Evolutionary conservation across 1,140 invertebrate species (phyloP).

Genomic region (Drosophila sulfurigaster): DNA sequence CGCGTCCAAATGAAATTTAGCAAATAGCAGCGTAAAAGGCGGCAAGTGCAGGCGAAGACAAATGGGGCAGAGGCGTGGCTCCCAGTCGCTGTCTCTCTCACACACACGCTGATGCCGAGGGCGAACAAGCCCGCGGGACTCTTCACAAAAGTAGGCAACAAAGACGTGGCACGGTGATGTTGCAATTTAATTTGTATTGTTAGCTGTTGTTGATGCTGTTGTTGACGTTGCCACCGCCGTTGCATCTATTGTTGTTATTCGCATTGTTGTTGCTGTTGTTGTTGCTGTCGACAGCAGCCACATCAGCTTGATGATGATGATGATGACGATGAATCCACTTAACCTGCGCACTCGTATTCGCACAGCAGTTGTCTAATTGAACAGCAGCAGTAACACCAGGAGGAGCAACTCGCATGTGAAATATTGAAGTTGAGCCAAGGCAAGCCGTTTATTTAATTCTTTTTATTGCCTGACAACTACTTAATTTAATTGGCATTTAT

Average conservation of each 20-base stretch:
- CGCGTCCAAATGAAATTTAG: constrained; percentile 62
- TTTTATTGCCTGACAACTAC: constrained; percentile 48
- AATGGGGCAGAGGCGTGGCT: constrained; percentile 40
- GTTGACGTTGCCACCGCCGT: constrained; percentile 30
- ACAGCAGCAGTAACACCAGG: constrained; percentile 45
- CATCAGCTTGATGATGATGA: constrained; percentile 53
- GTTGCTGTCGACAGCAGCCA: constrained; percentile 63
- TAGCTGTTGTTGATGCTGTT: constrained; percentile 48
- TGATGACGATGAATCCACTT: constrained; percentile 77
- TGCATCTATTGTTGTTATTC: constrained; percentile 8
- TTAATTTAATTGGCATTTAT: constrained; percentile 53
- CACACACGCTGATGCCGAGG: constrained; percentile 46
- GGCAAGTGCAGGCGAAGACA: neutral
- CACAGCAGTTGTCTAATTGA: constrained; percentile 70
- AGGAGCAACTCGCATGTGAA: constrained; percentile 18
- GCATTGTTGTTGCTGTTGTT: constrained; percentile 27
- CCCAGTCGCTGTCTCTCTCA: constrained; percentile 17
- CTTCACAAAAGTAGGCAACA: constrained; percentile 71
- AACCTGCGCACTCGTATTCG: constrained; percentile 36
- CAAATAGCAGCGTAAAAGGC: constrained; percentile 53
- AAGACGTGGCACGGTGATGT: constrained; percentile 72
- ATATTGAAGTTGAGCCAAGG: neutral
- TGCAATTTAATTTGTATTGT: constrained; percentile 82
- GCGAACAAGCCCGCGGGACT: constrained; percentile 68
- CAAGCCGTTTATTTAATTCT: constrained; percentile 25